Conservation (phyloP, 2,888 invertebrate genomes). For the Catocala fraxini region DNA sequence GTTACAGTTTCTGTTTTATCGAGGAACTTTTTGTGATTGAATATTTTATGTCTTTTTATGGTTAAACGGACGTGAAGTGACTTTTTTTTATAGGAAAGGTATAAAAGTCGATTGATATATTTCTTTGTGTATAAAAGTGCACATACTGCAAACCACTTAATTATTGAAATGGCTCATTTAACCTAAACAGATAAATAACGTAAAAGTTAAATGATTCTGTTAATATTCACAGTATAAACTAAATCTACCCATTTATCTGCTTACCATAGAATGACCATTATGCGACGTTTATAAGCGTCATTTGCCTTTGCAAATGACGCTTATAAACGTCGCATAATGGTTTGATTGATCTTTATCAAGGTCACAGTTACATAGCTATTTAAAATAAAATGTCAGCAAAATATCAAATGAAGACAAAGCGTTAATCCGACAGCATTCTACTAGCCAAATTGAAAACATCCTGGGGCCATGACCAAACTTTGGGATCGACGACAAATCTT, state of each 20-base stretch:
- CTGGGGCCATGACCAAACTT: constrained; percentile 5
- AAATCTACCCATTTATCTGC: no score
- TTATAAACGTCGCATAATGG: no score
- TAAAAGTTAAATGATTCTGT: no score
- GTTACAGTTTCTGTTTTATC: constrained; percentile 24
- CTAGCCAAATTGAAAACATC: constrained; percentile 4
- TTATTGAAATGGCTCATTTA: no score
- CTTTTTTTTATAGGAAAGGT: background rate
- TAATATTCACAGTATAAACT: no score
- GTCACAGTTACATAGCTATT: background rate
- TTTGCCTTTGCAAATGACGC: no score
- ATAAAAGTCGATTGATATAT: background rate
- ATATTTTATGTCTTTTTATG: constrained; percentile 17
- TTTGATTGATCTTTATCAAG: no score
- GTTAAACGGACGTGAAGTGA: background rate
- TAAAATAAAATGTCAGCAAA: background rate
- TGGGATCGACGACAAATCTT: constrained; percentile 6
- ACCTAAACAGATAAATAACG: no score
- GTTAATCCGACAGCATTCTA: constrained; percentile 6
- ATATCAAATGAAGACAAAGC: constrained; percentile 4
- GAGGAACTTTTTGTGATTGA: constrained; percentile 18
- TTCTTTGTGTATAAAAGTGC: background rate
- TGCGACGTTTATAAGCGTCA: no score
- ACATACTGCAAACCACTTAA: no score
- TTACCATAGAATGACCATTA: no score